Conservation (phyloP, 2,797 vertebrate species). For the Alcedo quadribrachys region DNA sequence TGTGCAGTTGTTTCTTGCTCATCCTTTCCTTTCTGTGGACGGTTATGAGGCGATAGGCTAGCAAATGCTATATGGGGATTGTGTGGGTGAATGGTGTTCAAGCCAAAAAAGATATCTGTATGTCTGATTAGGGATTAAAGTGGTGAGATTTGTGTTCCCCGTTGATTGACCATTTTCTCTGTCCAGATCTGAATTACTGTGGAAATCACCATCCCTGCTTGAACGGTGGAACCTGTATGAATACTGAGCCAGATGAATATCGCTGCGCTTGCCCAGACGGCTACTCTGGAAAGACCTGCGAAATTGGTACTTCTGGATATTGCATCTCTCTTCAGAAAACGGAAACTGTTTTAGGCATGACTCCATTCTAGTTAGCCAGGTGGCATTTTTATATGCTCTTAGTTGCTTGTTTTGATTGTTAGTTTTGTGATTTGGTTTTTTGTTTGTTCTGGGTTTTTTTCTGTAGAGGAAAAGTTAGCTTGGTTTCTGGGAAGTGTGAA, state of each 20-base stretch:
- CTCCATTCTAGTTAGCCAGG: not conserved
- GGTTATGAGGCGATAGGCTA: not conserved
- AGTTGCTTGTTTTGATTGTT: not conserved
- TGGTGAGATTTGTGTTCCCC: not conserved
- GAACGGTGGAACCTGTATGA: conserved; percentile 93
- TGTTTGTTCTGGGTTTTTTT: too few species aligned
- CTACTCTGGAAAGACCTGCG: conserved; percentile 94
- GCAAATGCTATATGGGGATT: not conserved
- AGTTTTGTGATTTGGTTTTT: too few species aligned
- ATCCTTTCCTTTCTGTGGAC: not conserved
- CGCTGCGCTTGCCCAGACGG: conserved; percentile 90
- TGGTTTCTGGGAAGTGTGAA: not conserved
- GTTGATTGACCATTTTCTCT: not conserved
- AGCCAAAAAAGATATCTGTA: not conserved
- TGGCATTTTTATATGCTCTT: not conserved
- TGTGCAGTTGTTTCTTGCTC: not conserved
- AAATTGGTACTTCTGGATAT: conserved; percentile 82
- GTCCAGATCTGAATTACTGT: conserved; percentile 95
- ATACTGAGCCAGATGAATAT: conserved; percentile 92
- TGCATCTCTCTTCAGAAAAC: not conserved
- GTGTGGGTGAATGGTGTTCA: not conserved
- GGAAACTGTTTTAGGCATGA: not conserved
- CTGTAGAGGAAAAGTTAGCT: not conserved
- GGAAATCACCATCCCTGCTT: conserved; percentile 92
- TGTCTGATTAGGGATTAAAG: not conserved